Evolutionary conservation across 2,888 invertebrate species (phyloP).

Genomic region (Tolmerus cingulatus): DNA sequence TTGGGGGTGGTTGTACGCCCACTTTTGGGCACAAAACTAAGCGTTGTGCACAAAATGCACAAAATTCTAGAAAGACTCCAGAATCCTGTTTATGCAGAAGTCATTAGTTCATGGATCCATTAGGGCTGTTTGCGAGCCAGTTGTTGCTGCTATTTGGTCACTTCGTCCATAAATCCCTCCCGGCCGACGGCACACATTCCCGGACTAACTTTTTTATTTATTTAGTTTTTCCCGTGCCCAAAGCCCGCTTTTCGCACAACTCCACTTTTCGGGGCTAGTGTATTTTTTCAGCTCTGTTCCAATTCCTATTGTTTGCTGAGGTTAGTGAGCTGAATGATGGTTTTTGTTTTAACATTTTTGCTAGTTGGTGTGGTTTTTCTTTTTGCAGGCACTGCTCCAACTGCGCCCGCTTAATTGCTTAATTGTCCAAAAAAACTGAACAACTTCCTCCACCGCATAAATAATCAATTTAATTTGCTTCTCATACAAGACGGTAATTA

Average conservation of each 20-base stretch:
- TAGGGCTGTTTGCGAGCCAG: background rate
- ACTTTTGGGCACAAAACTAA: background rate
- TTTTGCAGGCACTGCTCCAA: background rate
- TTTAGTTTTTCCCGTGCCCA: background rate
- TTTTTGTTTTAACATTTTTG: background rate
- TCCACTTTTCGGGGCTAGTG: background rate
- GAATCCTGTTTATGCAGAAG: conserved; percentile 8
- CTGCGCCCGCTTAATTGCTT: background rate
- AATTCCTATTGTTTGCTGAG: background rate
- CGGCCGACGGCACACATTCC: background rate
- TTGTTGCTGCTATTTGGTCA: background rate
- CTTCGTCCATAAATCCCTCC: background rate
- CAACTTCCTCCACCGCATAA: background rate
- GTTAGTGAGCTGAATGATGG: background rate
- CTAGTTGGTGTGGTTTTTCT: background rate
- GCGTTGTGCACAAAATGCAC: background rate
- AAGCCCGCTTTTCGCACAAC: background rate
- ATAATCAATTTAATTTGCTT: conserved; percentile 14
- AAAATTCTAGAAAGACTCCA: background rate
- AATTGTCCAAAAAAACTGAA: conserved; percentile 6
- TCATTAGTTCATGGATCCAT: conserved; percentile 28
- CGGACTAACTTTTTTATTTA: background rate
- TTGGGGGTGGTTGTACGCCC: background rate
- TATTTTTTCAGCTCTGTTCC: background rate
- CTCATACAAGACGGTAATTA: background rate